Percentiles rank a stretch among this genome's conserved stretches.
phyloP scores from a whole-genome alignment of 2,113 vertebrate genomes.

The Origma solitaria region DNA sequence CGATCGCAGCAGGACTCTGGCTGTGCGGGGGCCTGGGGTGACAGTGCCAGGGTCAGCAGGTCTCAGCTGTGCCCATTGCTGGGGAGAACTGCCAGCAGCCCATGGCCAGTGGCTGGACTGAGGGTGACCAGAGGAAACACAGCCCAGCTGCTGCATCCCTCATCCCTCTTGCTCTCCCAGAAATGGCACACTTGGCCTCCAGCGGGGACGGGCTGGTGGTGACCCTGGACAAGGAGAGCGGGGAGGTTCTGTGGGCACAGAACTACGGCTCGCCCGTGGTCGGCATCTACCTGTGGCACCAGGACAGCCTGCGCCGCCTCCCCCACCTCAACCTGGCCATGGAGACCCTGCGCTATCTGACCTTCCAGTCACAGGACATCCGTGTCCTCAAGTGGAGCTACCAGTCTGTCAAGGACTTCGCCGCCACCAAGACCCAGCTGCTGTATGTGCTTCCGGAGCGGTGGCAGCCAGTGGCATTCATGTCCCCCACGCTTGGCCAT shows the following conservation, averaged over 20 bases:
- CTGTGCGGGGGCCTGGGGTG: neutral
- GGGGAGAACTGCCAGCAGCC: neutral
- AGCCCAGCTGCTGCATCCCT: neutral
- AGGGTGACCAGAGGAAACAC: accelerated
- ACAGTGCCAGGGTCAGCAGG: accelerated
- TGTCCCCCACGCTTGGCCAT: accelerated
- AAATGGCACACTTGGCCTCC: constrained; percentile 87
- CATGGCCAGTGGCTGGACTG: accelerated
- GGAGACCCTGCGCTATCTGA: constrained; percentile 92
- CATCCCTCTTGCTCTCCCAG: constrained; percentile 57
- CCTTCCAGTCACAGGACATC: constrained; percentile 83
- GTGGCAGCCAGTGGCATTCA: accelerated
- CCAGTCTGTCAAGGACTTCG: constrained; percentile 77
- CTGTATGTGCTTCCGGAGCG: constrained; percentile 70
- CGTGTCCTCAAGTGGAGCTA: constrained; percentile 82
- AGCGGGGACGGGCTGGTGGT: constrained; percentile 91
- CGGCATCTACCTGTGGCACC: constrained; percentile 87
- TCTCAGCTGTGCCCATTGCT: neutral
- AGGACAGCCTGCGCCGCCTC: constrained; percentile 84
- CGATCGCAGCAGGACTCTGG: accelerated
- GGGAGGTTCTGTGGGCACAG: constrained; percentile 90
- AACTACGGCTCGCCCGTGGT: constrained; percentile 89
- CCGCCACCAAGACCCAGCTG: constrained; percentile 82
- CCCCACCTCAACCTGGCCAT: constrained; percentile 88
- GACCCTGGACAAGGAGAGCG: constrained; percentile 85